These are phyloP conservation scores for Melangyna quadrimaculata DNA, from an alignment of 2,888 invertebrate species.

Conservation along the genomic window DNA sequence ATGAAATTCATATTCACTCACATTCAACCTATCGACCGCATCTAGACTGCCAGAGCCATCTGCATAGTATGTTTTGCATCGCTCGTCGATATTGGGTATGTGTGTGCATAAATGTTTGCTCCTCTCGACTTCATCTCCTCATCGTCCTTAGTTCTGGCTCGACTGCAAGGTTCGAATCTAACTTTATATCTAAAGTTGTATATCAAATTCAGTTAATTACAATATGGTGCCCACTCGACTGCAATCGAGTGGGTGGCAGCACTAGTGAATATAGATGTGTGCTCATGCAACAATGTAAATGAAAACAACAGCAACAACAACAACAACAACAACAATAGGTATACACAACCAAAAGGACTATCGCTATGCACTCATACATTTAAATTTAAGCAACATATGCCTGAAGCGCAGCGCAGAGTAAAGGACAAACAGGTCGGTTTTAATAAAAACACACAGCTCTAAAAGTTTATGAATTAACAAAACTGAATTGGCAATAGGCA, in stretches of 20 bases:
- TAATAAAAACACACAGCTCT: slow-evolving; percentile 52
- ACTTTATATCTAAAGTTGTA: slow-evolving; percentile 55
- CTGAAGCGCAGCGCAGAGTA: neutral
- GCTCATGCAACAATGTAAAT: slow-evolving; percentile 41
- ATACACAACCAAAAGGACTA: slow-evolving; percentile 15
- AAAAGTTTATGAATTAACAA: slow-evolving; percentile 60
- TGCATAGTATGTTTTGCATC: slow-evolving; percentile 23
- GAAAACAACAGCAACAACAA: slow-evolving; percentile 34
- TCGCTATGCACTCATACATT: slow-evolving; percentile 22
- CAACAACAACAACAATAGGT: slow-evolving; percentile 36
- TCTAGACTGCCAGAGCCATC: slow-evolving; percentile 2
- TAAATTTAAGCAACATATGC: neutral
- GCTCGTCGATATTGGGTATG: slow-evolving; percentile 24
- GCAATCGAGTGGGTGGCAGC: slow-evolving; percentile 55
- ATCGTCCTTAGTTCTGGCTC: neutral
- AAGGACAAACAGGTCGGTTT: slow-evolving; percentile 42
- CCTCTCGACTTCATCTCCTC: slow-evolving; percentile 13
- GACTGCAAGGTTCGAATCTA: slow-evolving; percentile 5
- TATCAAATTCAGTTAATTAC: slow-evolving; percentile 71
- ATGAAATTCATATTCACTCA: slow-evolving; percentile 63
- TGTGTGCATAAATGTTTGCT: neutral
- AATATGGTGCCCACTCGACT: slow-evolving; percentile 64
- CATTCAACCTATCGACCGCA: slow-evolving; percentile 46
- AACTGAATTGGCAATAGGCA: slow-evolving; percentile 57
- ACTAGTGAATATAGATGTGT: slow-evolving; percentile 41